Base-by-base conservation (phyloP, 2,888 invertebrate genomes). In the Hypolimnas misippus region DNA sequence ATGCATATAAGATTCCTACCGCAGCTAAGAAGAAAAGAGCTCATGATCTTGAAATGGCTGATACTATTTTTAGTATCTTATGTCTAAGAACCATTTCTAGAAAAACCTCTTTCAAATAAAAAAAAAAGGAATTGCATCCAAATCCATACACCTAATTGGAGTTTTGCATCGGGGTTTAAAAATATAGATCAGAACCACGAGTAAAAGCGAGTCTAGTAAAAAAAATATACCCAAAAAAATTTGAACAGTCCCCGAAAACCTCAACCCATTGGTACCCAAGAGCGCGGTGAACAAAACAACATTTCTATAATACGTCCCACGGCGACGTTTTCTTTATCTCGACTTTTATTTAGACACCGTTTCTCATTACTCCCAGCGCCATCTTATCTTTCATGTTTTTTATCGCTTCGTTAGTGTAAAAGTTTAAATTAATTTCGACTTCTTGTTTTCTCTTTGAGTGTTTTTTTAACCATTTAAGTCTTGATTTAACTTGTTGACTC, bases 221-320 rank as follows among this genome's bases (percentile, higher is more conserved):
- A 33, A 12, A 8, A 14, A 5, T 16, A 16, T 40, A 40, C n/a
- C 5, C 2, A 3, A 42, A 17, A 42, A 19, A 10, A 1, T 16
- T 3, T n/a, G n/a, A n/a, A n/a, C 16, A 17, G 42, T 42, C 17
- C 10, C 12, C 21, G 46, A 46, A 19, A 44, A 14, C 21, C 21
- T 52, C 7, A 14, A 21, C 17, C 31, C 25, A 51, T 38, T 25
- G 42, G 35, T 54, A 33, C 53, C 61, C 57, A 5, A 35, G 49
- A 33, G 53, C 44, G 35, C 38, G 33, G n/a, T n/a, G n/a, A n/a
- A 49, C 40, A 14, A 50, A 61, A 57, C 53, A 57, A 57, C 52
- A 35, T 64, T 57, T 42, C 52, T 54, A 53, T 42, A 64, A 61
- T 42, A 61, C 2, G 10, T 7, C 64, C 57, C 61, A 16, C 44